phyloP scores from a whole-genome alignment of 2,888 invertebrate species.

The Drosophila siamana region DNA sequence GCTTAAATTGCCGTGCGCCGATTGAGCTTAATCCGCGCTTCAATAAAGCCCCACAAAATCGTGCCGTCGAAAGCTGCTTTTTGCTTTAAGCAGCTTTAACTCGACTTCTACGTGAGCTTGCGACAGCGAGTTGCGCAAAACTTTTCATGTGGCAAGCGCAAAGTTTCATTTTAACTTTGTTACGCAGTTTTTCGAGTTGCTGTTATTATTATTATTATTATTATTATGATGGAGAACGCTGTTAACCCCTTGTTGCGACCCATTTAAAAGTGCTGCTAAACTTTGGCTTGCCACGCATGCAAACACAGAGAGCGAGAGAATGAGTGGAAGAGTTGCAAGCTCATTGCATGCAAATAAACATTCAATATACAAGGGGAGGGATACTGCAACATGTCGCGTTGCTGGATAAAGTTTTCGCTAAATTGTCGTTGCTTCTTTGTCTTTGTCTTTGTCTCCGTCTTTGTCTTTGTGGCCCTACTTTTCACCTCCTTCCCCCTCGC shows the following conservation, averaged over 20 bases:
- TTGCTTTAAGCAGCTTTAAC: constrained; percentile 31
- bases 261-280: constrained; percentile 50
- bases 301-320: constrained; percentile 2
- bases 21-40: constrained; percentile 33
- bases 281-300: constrained; percentile 38
- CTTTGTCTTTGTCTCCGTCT: constrained; percentile 17
- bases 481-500: not conserved
- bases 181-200: constrained; percentile 57
- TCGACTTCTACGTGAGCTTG: constrained; percentile 22
- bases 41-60: constrained; percentile 5
- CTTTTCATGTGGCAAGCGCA: constrained; percentile 23
- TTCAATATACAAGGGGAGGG: constrained; percentile 65
- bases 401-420: constrained; percentile 55
- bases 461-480: not conserved
- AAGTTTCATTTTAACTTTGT: constrained; percentile 74
- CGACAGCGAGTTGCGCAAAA: constrained; percentile 22
- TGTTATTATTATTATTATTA: constrained; percentile 6
- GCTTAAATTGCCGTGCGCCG: constrained; percentile 36
- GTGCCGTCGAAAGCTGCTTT: constrained; percentile 25
- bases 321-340: constrained; percentile 13
- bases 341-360: constrained; percentile 77
- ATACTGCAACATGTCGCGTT: constrained; percentile 58
- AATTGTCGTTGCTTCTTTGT: constrained; percentile 14
- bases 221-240: constrained; percentile 66
- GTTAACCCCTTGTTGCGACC: constrained; percentile 70